A percentile compares a stretch with the other conserved stretches of the same genome.
Evolutionary conservation across 2,888 invertebrate species (phyloP).

Genomic region (Hypolimnas misippus): DNA sequence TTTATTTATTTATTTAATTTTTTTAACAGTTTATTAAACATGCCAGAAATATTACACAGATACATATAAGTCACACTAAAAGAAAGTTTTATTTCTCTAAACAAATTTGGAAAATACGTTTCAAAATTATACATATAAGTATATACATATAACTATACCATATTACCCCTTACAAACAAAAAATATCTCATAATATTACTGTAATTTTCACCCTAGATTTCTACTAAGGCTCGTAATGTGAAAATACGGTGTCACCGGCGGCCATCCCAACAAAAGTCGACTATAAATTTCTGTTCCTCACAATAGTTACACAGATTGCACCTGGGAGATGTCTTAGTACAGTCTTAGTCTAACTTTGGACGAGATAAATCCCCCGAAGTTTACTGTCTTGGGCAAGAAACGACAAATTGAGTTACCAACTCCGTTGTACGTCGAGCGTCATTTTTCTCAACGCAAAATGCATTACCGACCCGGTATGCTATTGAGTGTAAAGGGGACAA

Average conservation of each 20-base stretch:
- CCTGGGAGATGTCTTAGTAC: constrained; percentile 73
- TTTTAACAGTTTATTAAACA: too few species aligned
- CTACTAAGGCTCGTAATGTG: background rate
- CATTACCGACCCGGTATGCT: constrained; percentile 16
- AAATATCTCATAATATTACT: too few species aligned
- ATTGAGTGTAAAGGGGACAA: background rate
- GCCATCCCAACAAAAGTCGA: constrained; percentile 53
- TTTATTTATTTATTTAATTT: too few species aligned
- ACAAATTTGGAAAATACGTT: too few species aligned
- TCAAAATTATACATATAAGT: too few species aligned
- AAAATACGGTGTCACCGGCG: constrained; percentile 52
- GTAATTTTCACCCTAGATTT: too few species aligned
- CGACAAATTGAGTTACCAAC: constrained; percentile 71
- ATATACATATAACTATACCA: too few species aligned
- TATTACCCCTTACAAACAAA: too few species aligned
- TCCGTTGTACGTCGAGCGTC: constrained; percentile 49
- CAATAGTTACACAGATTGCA: constrained; percentile 77
- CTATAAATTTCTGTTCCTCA: constrained; percentile 76
- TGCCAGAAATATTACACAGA: too few species aligned
- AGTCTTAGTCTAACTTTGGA: constrained; percentile 67
- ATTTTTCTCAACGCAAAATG: constrained; percentile 52
- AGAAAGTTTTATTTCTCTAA: too few species aligned
- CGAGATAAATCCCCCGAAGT: constrained; percentile 66
- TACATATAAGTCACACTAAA: too few species aligned
- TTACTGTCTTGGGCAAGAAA: constrained; percentile 54